phyloP scores from a whole-genome alignment of 2,888 invertebrate genomes.

The Fabriciana adippe region DNA sequence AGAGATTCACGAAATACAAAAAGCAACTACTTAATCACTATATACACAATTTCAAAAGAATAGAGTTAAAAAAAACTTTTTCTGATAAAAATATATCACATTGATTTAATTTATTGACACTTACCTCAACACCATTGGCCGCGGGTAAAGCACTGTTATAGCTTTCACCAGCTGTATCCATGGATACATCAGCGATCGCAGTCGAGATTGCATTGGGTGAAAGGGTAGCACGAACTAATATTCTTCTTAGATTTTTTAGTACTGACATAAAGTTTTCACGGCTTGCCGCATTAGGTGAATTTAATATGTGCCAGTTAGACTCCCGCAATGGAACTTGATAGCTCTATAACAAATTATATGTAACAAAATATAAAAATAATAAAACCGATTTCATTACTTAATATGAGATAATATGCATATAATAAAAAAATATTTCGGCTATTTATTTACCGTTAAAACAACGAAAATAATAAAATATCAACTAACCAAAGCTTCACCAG shows the following conservation, averaged over 20 bases:
- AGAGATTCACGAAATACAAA: too few species aligned
- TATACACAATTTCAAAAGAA: too few species aligned
- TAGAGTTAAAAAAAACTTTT: not conserved
- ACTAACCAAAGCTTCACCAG: conserved; percentile 84
- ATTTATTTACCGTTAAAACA: not conserved
- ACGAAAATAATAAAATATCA: too few species aligned
- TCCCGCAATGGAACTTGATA: conserved; percentile 86
- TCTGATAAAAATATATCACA: not conserved
- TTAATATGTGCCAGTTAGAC: conserved; percentile 82
- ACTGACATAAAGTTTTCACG: conserved; percentile 93
- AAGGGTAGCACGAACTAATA: conserved; percentile 91
- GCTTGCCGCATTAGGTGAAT: conserved; percentile 66
- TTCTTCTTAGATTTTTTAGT: conserved; percentile 90
- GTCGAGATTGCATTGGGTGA: conserved; percentile 81
- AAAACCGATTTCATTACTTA: too few species aligned
- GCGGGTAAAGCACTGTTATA: conserved; percentile 80
- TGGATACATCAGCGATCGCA: conserved; percentile 90
- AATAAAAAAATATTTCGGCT: too few species aligned
- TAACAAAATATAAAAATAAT: too few species aligned
- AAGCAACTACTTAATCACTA: too few species aligned
- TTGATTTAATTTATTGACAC: not conserved
- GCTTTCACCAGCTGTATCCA: conserved; percentile 91
- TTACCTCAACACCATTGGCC: conserved; percentile 90
- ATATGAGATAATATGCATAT: too few species aligned
- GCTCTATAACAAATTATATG: conserved; percentile 61